Conservation (phyloP, 2,888 invertebrate species). For the Globia sparganii region DNA sequence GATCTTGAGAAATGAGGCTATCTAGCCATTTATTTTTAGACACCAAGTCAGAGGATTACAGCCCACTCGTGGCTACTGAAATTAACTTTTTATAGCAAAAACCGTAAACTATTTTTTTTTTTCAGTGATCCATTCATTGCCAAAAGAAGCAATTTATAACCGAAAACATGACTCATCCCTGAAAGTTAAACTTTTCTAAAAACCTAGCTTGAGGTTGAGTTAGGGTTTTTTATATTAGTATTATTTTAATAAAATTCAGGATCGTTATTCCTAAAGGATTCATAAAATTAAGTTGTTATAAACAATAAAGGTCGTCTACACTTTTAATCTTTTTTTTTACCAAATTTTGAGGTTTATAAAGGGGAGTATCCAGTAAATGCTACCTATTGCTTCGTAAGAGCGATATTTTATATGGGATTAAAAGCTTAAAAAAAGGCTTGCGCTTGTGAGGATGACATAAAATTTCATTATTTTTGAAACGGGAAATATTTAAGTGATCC, state of each 20-base stretch:
- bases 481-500: too few species aligned
- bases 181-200: conserved; percentile 5
- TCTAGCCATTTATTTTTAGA: not conserved
- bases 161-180: not conserved
- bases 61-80: conserved; percentile 19
- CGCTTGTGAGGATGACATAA: too few species aligned
- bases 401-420: not conserved
- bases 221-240: not conserved
- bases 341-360: not conserved
- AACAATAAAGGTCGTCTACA: conserved; percentile 13
- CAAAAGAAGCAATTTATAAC: conserved; percentile 10
- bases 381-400: not conserved
- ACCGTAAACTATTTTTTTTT: conserved; percentile 16
- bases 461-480: too few species aligned
- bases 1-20: not conserved
- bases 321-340: not conserved
- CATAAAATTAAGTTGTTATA: conserved; percentile 29
- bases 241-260: conserved; percentile 10
- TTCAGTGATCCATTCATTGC: not conserved
- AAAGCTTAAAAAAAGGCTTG: too few species aligned
- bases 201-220: not conserved
- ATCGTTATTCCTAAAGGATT: conserved; percentile 10
- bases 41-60: not conserved
- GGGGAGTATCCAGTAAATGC: not conserved
- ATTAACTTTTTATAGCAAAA: conserved; percentile 13